Evolutionary conservation across 1,140 invertebrate species (phyloP), one percentile per base, ranked within the genome.

Genomic region (Scaptodrosophila lebanonensis): DNA sequence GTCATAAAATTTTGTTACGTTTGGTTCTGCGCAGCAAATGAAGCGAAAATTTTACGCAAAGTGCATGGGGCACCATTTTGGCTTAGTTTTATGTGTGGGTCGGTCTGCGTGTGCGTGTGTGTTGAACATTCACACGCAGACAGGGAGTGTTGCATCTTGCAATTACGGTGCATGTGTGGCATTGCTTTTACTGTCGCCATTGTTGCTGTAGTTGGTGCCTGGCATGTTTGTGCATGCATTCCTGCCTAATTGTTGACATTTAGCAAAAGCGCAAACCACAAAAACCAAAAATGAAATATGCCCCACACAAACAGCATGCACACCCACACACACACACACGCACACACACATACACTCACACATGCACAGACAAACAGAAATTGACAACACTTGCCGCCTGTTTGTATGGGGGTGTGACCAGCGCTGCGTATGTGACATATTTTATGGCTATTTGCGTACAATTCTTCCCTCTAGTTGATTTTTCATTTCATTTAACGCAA

Each of bases 281-380:
- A 49, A 49, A 49, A 49, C 47, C 47, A 35, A 38, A 49, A 49
- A 36, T 49, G 32, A 49, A 49, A 49, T 49, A 49, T 49, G 43
- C n/a, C 43, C 29, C 27, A 47, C 8, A 25, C 30, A 47, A 32
- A 16, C 43, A 25, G 32, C 29, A 30, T 44, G 20, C 43, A 47
- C 30, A 30, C 30, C 30, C 43, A 47, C 30, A 32, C 18, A 29
- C 15, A 47, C 16, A 47, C 43, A 47, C 43, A 45, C 43, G 16
- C 16, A n/a, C 5, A 3, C 17, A 29, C 30, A 16, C 1, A 44
- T 9, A 32, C 13, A 17, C 39, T 5, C 20, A 42, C 39, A 42
- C n/a, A 42, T 2, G 4, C 11, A 11, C 39, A 29, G 18, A 25
- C 7, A 17, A 16, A 29, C 18, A 7, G 27, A 47, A 16, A 18